phyloP scores from a whole-genome alignment of 1,140 invertebrate genomes.

The Trichomalopsis sarcophagae region DNA sequence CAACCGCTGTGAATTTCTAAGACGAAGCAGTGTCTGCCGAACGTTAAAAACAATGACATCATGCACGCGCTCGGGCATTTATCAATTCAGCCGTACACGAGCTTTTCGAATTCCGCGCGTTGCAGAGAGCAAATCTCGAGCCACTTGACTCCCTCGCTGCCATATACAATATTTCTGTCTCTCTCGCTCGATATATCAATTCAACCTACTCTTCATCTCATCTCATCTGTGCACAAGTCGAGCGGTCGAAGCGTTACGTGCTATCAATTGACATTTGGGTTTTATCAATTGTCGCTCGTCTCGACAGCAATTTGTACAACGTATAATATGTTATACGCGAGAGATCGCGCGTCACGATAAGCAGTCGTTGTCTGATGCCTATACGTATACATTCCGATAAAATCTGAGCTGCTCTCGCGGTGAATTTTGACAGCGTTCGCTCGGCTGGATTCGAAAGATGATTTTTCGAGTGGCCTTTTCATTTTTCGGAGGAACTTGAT shows the following conservation, averaged over 20 bases:
- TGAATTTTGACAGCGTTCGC: background rate
- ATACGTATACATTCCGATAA: background rate
- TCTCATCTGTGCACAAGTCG: background rate
- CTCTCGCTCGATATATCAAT: background rate
- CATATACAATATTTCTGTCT: background rate
- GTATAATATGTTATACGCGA: background rate
- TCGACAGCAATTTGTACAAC: slow-evolving; percentile 15
- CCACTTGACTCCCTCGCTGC: background rate
- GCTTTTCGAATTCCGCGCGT: background rate
- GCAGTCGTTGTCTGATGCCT: background rate
- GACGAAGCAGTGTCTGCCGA: background rate
- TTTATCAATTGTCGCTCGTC: slow-evolving; percentile 2
- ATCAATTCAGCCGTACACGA: background rate
- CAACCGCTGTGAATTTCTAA: background rate
- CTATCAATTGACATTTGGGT: slow-evolving; percentile 32
- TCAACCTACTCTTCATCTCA: background rate
- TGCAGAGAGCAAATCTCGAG: background rate
- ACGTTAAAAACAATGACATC: background rate
- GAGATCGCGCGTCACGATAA: background rate
- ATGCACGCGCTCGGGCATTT: background rate
- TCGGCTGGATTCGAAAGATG: background rate
- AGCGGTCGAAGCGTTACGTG: slow-evolving; percentile 12
- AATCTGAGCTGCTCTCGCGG: background rate
- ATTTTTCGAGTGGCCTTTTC: background rate
- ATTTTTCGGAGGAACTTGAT: background rate